Evolutionary conservation across 1,140 invertebrate species (phyloP).

Genomic region (Drosophila aff.): DNA sequence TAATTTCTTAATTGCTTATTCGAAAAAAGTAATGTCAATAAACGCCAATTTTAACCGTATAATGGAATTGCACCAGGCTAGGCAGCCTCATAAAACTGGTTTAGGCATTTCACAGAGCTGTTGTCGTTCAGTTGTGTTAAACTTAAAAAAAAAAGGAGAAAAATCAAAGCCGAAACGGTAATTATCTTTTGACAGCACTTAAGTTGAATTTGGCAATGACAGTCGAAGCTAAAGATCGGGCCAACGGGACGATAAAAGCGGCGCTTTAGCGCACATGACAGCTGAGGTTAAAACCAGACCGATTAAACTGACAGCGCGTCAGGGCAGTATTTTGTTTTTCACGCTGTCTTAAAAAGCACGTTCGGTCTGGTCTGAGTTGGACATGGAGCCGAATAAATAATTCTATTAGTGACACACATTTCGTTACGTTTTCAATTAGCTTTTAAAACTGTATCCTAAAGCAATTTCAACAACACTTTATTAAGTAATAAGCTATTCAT

Average conservation of each 20-base stretch:
- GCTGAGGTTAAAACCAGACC: conserved; percentile 65
- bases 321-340: conserved; percentile 47
- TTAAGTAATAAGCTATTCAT: no score
- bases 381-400: conserved; percentile 13
- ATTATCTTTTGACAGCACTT: conserved; percentile 83
- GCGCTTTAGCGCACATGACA: conserved; percentile 64
- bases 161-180: conserved; percentile 66
- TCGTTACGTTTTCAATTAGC: not conserved
- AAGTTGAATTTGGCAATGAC: conserved; percentile 77
- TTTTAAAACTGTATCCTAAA: not conserved
- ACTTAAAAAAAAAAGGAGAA: conserved; percentile 32
- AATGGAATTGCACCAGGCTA: conserved; percentile 36
- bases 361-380: conserved; percentile 16
- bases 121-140: conserved; percentile 1
- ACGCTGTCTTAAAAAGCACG: conserved; percentile 41
- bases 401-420: conserved; percentile 32
- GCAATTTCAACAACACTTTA: not conserved
- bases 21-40: conserved; percentile 20
- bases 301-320: conserved; percentile 71
- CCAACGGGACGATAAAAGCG: conserved; percentile 56
- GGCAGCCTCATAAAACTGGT: conserved; percentile 51
- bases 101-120: conserved; percentile 33
- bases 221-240: conserved; percentile 59
- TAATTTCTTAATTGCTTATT: not conserved
- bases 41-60: conserved; percentile 41